Evolutionary conservation across 2,888 invertebrate species (phyloP), one percentile per base, ranked within the genome.

Genomic region (Eristalis tenax): DNA sequence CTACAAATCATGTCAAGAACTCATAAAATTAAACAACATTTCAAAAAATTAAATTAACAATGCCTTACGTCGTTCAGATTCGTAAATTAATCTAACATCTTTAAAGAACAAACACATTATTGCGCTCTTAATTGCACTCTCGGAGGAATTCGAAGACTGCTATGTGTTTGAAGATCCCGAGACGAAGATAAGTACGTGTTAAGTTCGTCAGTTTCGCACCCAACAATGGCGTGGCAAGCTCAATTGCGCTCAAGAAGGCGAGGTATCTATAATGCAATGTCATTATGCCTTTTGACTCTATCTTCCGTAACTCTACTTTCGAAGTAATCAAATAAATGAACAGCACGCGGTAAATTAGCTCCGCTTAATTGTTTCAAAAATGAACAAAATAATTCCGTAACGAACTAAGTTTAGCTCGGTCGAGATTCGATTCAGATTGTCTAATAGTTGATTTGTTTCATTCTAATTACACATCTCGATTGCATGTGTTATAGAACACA

Each of bases 341-440:
- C 64, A 43, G 68, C 71, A 76, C 81, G 76, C 57, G 71, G 76
- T 77, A 71, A 81, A 81, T 76, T 76, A 75, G 73, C 68, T 85
- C 43, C 10, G 15, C 68, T 69, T 61, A 59, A 57, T 84, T 28
- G 61, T 18, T 50, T 8, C 11, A 68, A 76, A 68, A 76, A 50
- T 28, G 26, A 32, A 23, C 26, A 56, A 23, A 57, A n/a, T 1
- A 59, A 64, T 26, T 22, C 18, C 64, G 57, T 64, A 69, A 8
- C 76, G 61, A 50, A 59, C 43, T 28, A 13, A 35, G 28, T 59
- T 10, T 8, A 22, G 63, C 18, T 32, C 13, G 22, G 78, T 56
- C n/a, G 56, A 56, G 69, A 70, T 32, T 22, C 70, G 38, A 65
- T 43, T 71, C 6, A 65, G 71, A 71, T 65, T 71, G 32, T 40